A percentile compares a stretch with the other conserved stretches of the same genome.
Conservation (phyloP, 2,888 invertebrate genomes). For the Cheilosia vernalis region DNA sequence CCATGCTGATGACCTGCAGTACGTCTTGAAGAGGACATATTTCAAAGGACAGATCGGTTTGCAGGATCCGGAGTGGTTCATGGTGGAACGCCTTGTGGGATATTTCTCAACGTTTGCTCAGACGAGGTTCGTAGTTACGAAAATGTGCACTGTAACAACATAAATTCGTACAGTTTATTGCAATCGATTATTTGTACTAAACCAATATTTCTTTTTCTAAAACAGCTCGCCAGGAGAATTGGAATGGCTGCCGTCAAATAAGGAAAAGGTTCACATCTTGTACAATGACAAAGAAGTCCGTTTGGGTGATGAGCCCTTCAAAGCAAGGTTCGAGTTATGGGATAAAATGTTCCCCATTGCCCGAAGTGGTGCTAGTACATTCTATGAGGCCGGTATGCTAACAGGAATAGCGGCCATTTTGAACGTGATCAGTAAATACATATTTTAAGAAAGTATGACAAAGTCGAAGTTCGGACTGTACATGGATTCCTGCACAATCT, state of each 20-base stretch:
- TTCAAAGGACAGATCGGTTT: conserved; percentile 78
- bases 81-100: conserved; percentile 82
- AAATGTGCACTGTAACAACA: no score
- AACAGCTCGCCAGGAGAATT: conserved; percentile 17
- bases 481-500: no score
- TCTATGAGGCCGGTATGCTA: neutral
- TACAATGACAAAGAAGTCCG: conserved; percentile 62
- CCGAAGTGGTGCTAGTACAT: conserved; percentile 2
- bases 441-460: no score
- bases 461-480: no score
- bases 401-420: no score
- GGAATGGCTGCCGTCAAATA: conserved; percentile 47
- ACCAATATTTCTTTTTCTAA: neutral
- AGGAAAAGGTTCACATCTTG: conserved; percentile 44
- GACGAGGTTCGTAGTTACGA: conserved; percentile 77
- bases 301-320: conserved; percentile 58
- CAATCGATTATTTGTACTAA: neutral
- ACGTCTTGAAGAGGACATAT: conserved; percentile 77
- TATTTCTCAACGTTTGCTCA: conserved; percentile 82
- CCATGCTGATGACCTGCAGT: conserved; percentile 80
- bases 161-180: no score
- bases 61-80: conserved; percentile 81
- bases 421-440: no score
- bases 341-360: conserved; percentile 62
- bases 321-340: conserved; percentile 68